These are phyloP conservation scores for Perodicticus potto DNA, from an alignment of 2,797 vertebrate species.

Conservation along the genomic window DNA sequence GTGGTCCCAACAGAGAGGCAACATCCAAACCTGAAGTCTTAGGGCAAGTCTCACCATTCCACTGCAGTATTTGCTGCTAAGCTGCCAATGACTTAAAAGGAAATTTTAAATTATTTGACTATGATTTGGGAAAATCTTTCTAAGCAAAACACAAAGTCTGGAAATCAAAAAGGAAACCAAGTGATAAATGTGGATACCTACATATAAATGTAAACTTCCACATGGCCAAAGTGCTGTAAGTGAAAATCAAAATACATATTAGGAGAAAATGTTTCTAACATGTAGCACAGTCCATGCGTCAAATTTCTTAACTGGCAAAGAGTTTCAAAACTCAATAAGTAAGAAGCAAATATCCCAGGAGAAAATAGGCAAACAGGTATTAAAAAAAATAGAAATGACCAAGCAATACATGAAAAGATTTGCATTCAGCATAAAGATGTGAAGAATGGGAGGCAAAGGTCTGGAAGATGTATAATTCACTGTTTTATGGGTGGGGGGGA, in stretches of 20 bases:
- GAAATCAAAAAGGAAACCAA: not conserved
- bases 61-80: not conserved
- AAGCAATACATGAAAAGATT: not conserved
- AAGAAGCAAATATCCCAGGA: not conserved
- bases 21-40: conserved; percentile 3
- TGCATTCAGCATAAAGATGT: not conserved
- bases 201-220: not conserved
- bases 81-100: not conserved
- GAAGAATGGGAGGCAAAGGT: not conserved
- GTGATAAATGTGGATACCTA: not conserved
- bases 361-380: not conserved
- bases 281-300: not conserved
- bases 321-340: not conserved
- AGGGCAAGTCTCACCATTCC: not conserved
- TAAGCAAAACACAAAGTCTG: not conserved
- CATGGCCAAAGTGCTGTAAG: not conserved
- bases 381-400: not conserved
- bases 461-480: not conserved
- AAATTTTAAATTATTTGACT: not conserved
- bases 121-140: not conserved
- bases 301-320: conserved; percentile 10
- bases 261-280: conserved; percentile 18
- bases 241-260: conserved; percentile 11
- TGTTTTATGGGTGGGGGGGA: not conserved
- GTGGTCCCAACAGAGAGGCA: not conserved